Base-by-base conservation (phyloP, 2,888 invertebrate genomes). In the Unio delphinus region DNA sequence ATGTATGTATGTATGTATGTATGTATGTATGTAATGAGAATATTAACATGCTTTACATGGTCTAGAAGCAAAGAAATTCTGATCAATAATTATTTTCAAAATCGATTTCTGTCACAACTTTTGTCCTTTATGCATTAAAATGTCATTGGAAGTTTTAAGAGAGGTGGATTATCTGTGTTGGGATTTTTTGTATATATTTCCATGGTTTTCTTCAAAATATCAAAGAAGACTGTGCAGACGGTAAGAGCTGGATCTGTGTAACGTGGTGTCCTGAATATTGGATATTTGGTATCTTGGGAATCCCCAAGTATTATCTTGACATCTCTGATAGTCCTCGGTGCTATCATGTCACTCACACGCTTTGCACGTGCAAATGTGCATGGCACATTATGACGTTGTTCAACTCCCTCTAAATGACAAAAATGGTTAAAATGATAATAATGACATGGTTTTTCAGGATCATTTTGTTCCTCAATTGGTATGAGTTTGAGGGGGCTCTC, bases 361-460 rank as follows among this genome's bases (percentile, higher is more conserved):
- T 58, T 61, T 30, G 60, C 65, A 20, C 79, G 63, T 15, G 63
- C 64, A 30, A 45, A 71, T 5, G 79, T 72, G 61, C 68, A 74
- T 28, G 15, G 34, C 20, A 74, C 59, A 8, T 26, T 34, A 6
- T 28, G 30, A 1, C 55, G 23, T 64, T 75, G 75, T 0, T 68
- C 62, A 6, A 71, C 67, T 67, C 74, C 72, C 6, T 57, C 57
- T 6, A 78, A 64, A 61, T 77, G 75, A 26, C 71, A 68, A 68
- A 73, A 78, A 58, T 68, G 68, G 68, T 82, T 82, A 34, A 73
- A 65, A 63, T 81, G 81, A 30, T 75, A 69, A 58, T 74, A 81
- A 26, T 77, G 74, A 15, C 74, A 67, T 5, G 61, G 65, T 26
- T 68, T 61, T 8, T 18, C 57, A 17, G 69, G 68, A 56, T 73